Percentiles rank a stretch among this genome's conserved stretches.
Evolutionary conservation across 2,113 vertebrate species (phyloP).

Genomic region (Sorex araneus): DNA sequence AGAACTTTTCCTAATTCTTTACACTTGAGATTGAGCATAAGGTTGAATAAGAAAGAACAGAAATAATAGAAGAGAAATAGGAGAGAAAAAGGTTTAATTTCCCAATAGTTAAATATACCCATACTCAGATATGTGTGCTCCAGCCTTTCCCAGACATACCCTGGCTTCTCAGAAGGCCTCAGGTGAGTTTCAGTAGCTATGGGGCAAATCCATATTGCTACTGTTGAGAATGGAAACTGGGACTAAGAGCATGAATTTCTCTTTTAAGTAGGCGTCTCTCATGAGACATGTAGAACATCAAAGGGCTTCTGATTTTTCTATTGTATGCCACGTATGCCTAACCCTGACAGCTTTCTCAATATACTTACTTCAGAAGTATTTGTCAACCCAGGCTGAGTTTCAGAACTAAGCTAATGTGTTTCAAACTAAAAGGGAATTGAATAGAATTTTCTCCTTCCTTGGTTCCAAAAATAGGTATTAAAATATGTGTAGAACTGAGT

Average conservation of each 20-base stretch:
- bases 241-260: not conserved
- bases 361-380: not conserved
- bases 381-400: not conserved
- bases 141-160: not conserved
- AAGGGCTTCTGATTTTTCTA: not conserved
- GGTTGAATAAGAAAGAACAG: not conserved
- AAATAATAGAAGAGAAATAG: not conserved
- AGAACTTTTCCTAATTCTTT: not conserved
- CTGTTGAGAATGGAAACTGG: not conserved
- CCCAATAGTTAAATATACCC: not conserved
- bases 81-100: not conserved
- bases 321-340: not conserved
- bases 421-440: slow-evolving; percentile 55
- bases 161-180: not conserved
- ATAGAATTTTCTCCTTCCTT: not conserved
- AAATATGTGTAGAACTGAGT: too few species aligned
- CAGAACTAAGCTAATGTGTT: not conserved
- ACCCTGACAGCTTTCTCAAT: not conserved
- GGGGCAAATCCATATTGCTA: not conserved
- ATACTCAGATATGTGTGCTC: not conserved
- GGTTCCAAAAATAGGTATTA: not conserved
- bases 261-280: slow-evolving; percentile 1
- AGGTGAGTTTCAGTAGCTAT: not conserved
- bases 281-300: not conserved
- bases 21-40: not conserved